A percentile compares a stretch with the other conserved stretches of the same genome.
Conservation (phyloP, 35 echinoderm and acorn worm genomes). For the Ophiothrix spiculata region DNA sequence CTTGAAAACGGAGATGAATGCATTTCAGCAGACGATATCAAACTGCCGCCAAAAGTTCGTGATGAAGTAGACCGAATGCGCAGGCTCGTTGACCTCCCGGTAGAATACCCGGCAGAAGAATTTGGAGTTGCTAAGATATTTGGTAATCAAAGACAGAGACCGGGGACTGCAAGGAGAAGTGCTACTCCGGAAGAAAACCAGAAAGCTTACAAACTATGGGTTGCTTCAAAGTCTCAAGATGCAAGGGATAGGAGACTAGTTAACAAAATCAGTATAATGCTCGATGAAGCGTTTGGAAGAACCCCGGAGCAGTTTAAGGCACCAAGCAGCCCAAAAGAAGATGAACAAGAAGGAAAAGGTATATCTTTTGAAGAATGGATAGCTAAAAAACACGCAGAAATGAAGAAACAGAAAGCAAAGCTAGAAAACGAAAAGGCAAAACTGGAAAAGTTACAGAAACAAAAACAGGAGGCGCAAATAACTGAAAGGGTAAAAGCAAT, state of each 20-base stretch:
- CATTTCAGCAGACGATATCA: not conserved
- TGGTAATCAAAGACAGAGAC: not conserved
- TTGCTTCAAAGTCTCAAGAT: slow-evolving; percentile 58
- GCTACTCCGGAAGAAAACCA: slow-evolving; percentile 69
- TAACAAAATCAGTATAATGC: slow-evolving; percentile 50
- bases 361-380: slow-evolving; percentile 59
- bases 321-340: not conserved
- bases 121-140: slow-evolving; percentile 2
- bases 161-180: not conserved
- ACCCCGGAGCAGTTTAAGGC: slow-evolving; percentile 23
- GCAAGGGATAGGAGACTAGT: slow-evolving; percentile 59
- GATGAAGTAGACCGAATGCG: slow-evolving; percentile 9
- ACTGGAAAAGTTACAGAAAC: slow-evolving; percentile 19
- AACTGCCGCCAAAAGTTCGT: not conserved
- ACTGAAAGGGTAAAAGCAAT: slow-evolving; percentile 2
- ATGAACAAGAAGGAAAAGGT: not conserved
- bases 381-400: slow-evolving; percentile 39
- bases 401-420: not conserved
- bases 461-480: slow-evolving; percentile 3
- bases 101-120: slow-evolving; percentile 7
- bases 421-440: not conserved
- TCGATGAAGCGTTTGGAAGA: slow-evolving; percentile 73
- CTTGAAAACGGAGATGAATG: not conserved
- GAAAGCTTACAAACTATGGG: slow-evolving; percentile 52
- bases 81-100: not conserved